Evolutionary conservation across 2,888 invertebrate species (phyloP).

Genomic region (Drosophila maculinotata): DNA sequence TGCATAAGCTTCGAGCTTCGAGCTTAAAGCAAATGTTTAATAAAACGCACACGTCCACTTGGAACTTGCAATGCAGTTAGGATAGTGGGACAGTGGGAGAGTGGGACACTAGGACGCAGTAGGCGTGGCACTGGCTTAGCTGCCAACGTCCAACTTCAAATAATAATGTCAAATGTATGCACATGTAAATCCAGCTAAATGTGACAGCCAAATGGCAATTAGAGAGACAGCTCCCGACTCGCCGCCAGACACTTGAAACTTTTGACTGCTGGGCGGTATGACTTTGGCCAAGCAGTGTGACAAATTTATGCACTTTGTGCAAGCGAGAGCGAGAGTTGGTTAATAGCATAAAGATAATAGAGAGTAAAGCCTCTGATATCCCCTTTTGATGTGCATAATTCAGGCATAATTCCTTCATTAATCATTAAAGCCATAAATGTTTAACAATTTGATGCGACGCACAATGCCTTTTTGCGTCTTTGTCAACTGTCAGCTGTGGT

Average conservation of each 20-base stretch:
- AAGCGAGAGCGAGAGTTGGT: neutral
- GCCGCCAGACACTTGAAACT: slow-evolving; percentile 53
- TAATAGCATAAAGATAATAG: neutral
- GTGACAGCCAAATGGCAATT: slow-evolving; percentile 76
- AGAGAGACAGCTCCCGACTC: slow-evolving; percentile 56
- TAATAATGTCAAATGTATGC: slow-evolving; percentile 66
- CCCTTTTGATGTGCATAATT: slow-evolving; percentile 35
- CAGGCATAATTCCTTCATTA: slow-evolving; percentile 41
- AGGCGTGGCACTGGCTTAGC: slow-evolving; percentile 30
- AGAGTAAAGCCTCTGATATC: neutral
- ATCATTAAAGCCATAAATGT: slow-evolving; percentile 42
- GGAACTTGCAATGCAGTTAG: slow-evolving; percentile 26
- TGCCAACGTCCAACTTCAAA: slow-evolving; percentile 52
- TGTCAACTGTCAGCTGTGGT: slow-evolving; percentile 42
- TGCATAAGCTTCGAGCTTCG: slow-evolving; percentile 64
- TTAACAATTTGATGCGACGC: slow-evolving; percentile 8
- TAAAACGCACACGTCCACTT: slow-evolving; percentile 64
- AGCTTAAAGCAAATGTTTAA: slow-evolving; percentile 62
- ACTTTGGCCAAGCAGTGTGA: slow-evolving; percentile 1
- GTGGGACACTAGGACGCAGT: too few relatives aligned
- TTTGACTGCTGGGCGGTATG: slow-evolving; percentile 17
- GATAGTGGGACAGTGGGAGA: slow-evolving; percentile 23
- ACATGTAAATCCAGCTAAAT: slow-evolving; percentile 77
- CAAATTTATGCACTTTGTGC: slow-evolving; percentile 26
- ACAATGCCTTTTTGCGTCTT: slow-evolving; percentile 23